Conservation (phyloP, 2,113 vertebrate genomes). For the Phrynosoma blainvillii region DNA sequence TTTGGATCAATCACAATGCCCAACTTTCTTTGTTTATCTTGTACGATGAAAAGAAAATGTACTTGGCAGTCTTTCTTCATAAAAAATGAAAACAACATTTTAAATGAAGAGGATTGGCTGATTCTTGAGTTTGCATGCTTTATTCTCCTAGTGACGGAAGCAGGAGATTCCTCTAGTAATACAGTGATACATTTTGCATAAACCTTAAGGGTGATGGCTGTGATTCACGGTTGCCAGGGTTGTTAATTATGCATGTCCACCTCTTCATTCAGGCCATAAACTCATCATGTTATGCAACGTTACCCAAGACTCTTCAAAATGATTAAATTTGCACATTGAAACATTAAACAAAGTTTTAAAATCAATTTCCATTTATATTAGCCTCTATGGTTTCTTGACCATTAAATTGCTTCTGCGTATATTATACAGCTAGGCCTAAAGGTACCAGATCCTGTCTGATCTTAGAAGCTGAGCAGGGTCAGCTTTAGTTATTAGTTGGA, state of each 20-base stretch:
- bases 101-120: slow-evolving; percentile 17
- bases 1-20: background rate
- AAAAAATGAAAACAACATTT: slow-evolving; percentile 16
- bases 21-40: background rate
- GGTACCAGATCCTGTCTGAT: too few species aligned
- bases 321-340: background rate
- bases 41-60: background rate
- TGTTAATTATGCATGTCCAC: slow-evolving; percentile 21
- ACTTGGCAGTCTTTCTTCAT: background rate
- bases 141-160: background rate
- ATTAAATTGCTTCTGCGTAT: background rate
- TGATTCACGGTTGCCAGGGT: background rate
- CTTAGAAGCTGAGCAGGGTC: too few species aligned
- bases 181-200: slow-evolving; percentile 15
- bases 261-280: slow-evolving; percentile 20
- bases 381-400: background rate
- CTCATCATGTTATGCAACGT: slow-evolving; percentile 1
- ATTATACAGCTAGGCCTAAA: too few species aligned
- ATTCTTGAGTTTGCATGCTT: background rate
- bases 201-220: slow-evolving; percentile 3
- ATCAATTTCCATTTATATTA: background rate
- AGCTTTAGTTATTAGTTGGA: too few species aligned
- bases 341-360: slow-evolving; percentile 6
- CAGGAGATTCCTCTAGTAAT: slow-evolving; percentile 2
- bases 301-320: slow-evolving; percentile 2